phyloP scores from a whole-genome alignment of 1,140 invertebrate species.

The Caenorhabditis inopinata region DNA sequence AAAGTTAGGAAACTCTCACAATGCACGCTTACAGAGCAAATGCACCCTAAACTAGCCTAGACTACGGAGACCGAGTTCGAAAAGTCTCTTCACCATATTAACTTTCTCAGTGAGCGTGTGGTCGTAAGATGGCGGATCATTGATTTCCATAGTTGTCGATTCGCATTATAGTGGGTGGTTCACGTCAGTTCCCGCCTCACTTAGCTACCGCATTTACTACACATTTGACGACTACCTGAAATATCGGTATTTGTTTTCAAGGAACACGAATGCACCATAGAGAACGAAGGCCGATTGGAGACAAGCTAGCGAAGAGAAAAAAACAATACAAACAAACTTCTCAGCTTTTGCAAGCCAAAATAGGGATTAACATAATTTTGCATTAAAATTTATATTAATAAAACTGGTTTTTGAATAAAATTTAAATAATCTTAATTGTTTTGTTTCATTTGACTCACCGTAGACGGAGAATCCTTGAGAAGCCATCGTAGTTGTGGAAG shows the following conservation, averaged over 20 bases:
- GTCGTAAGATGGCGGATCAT: background rate
- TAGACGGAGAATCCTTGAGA: slow-evolving; percentile 28
- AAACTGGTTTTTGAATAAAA: no score
- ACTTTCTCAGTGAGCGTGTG: background rate
- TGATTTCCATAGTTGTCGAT: background rate
- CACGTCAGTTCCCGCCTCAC: background rate
- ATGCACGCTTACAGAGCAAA: slow-evolving; percentile 28
- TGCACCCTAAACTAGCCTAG: slow-evolving; percentile 20
- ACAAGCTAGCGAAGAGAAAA: background rate
- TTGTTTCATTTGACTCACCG: background rate
- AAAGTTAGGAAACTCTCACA: slow-evolving; percentile 18
- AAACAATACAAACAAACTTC: background rate
- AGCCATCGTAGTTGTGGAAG: background rate
- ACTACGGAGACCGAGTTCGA: background rate
- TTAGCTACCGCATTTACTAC: background rate
- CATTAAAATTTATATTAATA: background rate
- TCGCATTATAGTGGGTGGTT: background rate
- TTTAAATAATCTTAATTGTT: no score
- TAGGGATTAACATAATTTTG: background rate
- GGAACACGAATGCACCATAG: slow-evolving; percentile 28
- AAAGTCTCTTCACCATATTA: slow-evolving; percentile 9
- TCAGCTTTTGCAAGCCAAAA: background rate
- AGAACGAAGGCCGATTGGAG: slow-evolving; percentile 26
- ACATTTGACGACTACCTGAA: background rate
- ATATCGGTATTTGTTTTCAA: slow-evolving; percentile 27